Conservation (phyloP, 53 echinoderm and acorn worm genomes). For the Echinarachnius parma region DNA sequence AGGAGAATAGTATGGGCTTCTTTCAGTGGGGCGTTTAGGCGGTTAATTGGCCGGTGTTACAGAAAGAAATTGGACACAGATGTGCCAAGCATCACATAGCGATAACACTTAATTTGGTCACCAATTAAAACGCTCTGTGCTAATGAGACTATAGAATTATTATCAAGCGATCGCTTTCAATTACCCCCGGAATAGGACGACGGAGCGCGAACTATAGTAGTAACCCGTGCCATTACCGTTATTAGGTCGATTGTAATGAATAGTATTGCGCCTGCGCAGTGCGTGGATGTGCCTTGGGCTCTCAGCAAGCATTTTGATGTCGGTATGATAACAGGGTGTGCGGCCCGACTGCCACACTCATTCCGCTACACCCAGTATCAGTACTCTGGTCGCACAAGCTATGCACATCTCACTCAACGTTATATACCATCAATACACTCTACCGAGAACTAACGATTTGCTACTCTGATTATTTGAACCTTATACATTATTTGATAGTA, state of each 20-base stretch:
- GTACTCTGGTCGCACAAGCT: too few species aligned
- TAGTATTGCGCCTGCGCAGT: slow-evolving; percentile 46
- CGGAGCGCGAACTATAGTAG: too few species aligned
- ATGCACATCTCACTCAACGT: too few species aligned
- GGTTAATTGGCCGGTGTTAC: slow-evolving; percentile 14
- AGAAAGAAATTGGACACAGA: slow-evolving; percentile 3
- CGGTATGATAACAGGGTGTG: slow-evolving; percentile 8
- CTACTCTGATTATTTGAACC: too few species aligned
- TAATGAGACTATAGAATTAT: slow-evolving; percentile 47
- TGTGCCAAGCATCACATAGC: background rate
- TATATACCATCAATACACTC: too few species aligned
- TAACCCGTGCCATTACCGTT: slow-evolving; percentile 9
- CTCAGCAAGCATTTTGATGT: slow-evolving; percentile 11
- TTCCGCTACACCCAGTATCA: too few species aligned
- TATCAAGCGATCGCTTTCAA: slow-evolving; percentile 28
- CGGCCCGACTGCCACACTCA: background rate
- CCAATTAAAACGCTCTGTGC: slow-evolving; percentile 44
- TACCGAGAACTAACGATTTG: too few species aligned
- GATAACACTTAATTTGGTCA: background rate
- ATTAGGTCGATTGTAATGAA: slow-evolving; percentile 38
- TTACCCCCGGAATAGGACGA: slow-evolving; percentile 17
- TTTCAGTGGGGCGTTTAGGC: slow-evolving; percentile 38
- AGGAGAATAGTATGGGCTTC: slow-evolving; percentile 1
- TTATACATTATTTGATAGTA: too few species aligned
- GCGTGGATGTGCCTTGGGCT: background rate